These are phyloP conservation scores for Sinhomidia bicolor DNA, from an alignment of 2,888 invertebrate species.

Conservation along the genomic window DNA sequence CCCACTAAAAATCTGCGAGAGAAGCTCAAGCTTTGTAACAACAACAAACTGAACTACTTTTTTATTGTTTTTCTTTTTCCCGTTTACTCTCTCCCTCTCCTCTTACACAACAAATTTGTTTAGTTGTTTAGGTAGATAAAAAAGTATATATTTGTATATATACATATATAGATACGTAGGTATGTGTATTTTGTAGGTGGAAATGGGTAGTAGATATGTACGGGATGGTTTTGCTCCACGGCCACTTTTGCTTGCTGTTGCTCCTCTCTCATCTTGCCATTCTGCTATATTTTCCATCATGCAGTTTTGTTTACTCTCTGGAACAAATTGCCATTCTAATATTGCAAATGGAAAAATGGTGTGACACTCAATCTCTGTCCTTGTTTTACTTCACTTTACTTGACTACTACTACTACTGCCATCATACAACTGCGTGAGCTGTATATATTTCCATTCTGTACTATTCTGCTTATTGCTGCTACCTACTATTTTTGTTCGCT, in stretches of 20 bases:
- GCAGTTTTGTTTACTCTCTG: constrained; percentile 24
- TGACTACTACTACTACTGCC: background rate
- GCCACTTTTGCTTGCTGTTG: background rate
- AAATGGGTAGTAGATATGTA: background rate
- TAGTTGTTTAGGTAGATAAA: constrained; percentile 1
- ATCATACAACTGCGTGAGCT: background rate
- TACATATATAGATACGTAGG: background rate
- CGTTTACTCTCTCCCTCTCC: constrained; percentile 28
- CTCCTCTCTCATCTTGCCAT: constrained; percentile 11
- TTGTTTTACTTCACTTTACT: background rate
- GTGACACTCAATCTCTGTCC: constrained; percentile 54
- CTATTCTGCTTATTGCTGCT: background rate
- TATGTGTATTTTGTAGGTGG: background rate
- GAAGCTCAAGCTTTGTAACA: background rate
- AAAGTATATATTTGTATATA: no score
- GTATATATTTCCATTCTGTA: background rate
- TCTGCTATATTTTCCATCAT: constrained; percentile 6
- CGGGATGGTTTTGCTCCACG: no score
- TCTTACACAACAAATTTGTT: background rate
- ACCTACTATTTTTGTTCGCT: background rate
- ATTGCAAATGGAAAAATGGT: constrained; percentile 55
- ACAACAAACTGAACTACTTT: constrained; percentile 14
- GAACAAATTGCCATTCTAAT: constrained; percentile 51
- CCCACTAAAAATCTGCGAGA: constrained; percentile 3
- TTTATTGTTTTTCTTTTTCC: constrained; percentile 19